Base-by-base conservation (phyloP, 2,113 vertebrate genomes). In the Albula glossodonta region DNA sequence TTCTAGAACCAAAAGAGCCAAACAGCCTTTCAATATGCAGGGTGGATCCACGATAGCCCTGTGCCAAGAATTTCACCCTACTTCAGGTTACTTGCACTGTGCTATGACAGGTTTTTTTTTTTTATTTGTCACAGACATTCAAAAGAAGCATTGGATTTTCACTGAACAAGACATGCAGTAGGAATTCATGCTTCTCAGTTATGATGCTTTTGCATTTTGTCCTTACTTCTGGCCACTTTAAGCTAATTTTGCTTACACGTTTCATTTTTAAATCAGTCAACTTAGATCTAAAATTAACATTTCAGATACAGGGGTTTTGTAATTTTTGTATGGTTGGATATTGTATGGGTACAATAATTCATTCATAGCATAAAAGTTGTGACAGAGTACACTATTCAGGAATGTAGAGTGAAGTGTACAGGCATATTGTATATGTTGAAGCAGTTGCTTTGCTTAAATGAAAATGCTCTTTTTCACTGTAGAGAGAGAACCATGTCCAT, bases 361-460 rank as follows among this genome's bases (percentile, higher is more conserved):
- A 31, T 10, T 31, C n/a, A 74, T 31, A 22, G 70, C 8, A n/a
- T 25, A 11, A 74, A 25, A n/a, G n/a, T 74, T 74, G n/a, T 74
- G 70, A 74, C 70, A n/a, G 22, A 74, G 70, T 31, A n/a, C n/a
- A 31, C 70, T 74, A n/a, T 8, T 74, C 51, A 51, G 79, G 0
- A 22, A 13, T 19, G 50, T 80, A 41, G 11, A 15, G 31, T 41
- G 31, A 25, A 66, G 25, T 49, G 41, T 49, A 19, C 3, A 41
- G 41, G 57, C 82, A 83, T 83, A 83, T 17, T 41, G 15, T 83
- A 48, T 83, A 41, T 57, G 31, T 31, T 63, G 9, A 10, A 63
- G 53, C 57, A 60, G 41, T 19, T 83, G 56, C 25, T 60, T 83
- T 48, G 31, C 63, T 83, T 83, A 22, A 82, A 82, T 82, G 17